A percentile compares a stretch with the other conserved stretches of the same genome.
Evolutionary conservation across 2,888 invertebrate genomes (phyloP).

Genomic region (Cepaea hortensis): DNA sequence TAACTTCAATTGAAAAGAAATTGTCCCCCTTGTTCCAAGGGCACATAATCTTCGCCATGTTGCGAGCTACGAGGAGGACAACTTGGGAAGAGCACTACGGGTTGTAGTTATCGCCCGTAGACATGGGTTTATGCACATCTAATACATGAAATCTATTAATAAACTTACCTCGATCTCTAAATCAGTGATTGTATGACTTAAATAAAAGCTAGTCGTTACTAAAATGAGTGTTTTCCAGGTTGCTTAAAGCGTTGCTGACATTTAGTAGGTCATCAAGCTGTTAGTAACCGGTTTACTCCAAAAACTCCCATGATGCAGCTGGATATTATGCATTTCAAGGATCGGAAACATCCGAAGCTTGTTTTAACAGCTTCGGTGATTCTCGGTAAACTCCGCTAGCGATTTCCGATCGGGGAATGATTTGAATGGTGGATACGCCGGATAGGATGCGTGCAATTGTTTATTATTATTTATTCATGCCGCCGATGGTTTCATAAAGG

Average conservation of each 20-base stretch:
- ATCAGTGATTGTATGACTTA: not conserved
- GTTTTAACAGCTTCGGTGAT: not conserved
- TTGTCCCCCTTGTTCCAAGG: constrained; percentile 53
- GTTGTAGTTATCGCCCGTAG: constrained; percentile 59
- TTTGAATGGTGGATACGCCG: not conserved
- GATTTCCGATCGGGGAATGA: not conserved
- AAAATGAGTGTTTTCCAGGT: constrained; percentile 17
- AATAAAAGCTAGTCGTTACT: not conserved
- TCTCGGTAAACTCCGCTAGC: not conserved
- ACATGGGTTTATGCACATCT: not conserved
- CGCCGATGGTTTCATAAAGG: too few relatives aligned
- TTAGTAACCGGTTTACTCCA: constrained; percentile 43
- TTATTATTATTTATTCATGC: too few relatives aligned
- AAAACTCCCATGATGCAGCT: constrained; percentile 47
- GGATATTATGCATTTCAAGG: constrained; percentile 10
- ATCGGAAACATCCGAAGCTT: constrained; percentile 30
- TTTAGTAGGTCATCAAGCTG: constrained; percentile 37
- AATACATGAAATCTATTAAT: constrained; percentile 4
- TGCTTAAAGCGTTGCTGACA: not conserved
- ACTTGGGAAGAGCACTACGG: constrained; percentile 24
- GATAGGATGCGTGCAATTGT: too few relatives aligned
- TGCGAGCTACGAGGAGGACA: constrained; percentile 40
- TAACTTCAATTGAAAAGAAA: constrained; percentile 41
- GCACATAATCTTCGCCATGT: constrained; percentile 53
- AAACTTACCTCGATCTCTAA: constrained; percentile 38